Conservation (phyloP, 2,888 invertebrate genomes). For the Coelopa pilipes region DNA sequence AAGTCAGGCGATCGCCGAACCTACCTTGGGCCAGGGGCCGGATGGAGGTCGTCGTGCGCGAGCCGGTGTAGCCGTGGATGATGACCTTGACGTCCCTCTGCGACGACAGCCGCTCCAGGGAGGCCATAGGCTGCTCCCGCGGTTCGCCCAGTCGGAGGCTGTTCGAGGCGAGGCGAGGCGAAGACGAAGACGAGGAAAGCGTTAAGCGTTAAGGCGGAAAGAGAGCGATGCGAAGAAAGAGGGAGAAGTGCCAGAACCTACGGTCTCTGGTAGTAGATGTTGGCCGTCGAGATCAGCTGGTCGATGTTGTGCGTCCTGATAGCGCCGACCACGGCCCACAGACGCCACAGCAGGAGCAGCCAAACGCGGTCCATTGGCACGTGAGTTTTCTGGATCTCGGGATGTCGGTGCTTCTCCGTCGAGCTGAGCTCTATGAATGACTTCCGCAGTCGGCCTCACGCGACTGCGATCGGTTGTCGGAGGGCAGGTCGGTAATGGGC, state of each 20-base stretch:
- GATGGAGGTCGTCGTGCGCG: constrained; percentile 57
- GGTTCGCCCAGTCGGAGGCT: constrained; percentile 43
- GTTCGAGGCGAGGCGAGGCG: background rate
- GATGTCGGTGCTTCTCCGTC: too few relatives aligned
- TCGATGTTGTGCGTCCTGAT: constrained; percentile 29
- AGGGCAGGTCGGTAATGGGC: too few relatives aligned
- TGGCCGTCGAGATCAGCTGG: constrained; percentile 44
- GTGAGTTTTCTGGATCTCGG: too few relatives aligned
- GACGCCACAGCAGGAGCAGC: too few relatives aligned
- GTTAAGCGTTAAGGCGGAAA: too few relatives aligned
- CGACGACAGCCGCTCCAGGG: constrained; percentile 43
- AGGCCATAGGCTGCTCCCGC: constrained; percentile 49
- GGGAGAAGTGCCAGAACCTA: constrained; percentile 41
- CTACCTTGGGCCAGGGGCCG: constrained; percentile 57
- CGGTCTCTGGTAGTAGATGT: constrained; percentile 53
- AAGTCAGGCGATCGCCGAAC: too few relatives aligned
- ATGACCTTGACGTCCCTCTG: constrained; percentile 58
- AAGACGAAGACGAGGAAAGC: background rate
- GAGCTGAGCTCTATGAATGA: too few relatives aligned
- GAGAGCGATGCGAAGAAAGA: too few relatives aligned
- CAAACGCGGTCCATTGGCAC: too few relatives aligned
- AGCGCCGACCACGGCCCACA: too few relatives aligned
- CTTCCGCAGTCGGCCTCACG: too few relatives aligned
- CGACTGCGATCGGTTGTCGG: too few relatives aligned
- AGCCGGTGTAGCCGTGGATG: constrained; percentile 62